Evolutionary conservation across 30 jellyfish, hydroid and myxozoan genomes (phyloP).

Genomic region (Turritopsis rubra): DNA sequence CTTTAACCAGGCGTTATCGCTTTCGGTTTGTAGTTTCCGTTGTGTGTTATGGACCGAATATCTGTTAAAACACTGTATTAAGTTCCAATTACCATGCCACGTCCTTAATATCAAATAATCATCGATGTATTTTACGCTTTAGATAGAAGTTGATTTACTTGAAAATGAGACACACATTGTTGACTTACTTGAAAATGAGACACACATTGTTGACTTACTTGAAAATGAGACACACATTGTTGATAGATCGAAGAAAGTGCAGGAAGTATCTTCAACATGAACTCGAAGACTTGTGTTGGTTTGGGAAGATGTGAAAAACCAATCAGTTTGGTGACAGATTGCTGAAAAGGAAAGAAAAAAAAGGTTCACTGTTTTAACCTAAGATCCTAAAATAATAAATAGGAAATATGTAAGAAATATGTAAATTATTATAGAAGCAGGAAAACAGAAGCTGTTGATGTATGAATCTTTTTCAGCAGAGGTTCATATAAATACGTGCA

Average conservation of each 20-base stretch:
- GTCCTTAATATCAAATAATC: too few relatives aligned
- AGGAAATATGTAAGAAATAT: background rate
- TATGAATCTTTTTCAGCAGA: too few relatives aligned
- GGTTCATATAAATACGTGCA: too few relatives aligned
- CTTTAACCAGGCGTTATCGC: too few relatives aligned
- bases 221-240: constrained; percentile 36
- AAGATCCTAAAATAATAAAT: background rate
- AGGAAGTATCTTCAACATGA: constrained; percentile 49
- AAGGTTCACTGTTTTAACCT: background rate
- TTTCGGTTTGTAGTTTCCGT: too few relatives aligned
- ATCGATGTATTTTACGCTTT: too few relatives aligned
- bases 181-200: background rate
- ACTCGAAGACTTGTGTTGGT: constrained; percentile 28
- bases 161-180: background rate
- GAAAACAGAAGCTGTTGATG: too few relatives aligned
- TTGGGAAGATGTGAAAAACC: constrained; percentile 60
- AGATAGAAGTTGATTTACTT: too few relatives aligned
- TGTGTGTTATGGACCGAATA: too few relatives aligned
- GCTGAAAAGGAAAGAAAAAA: constrained; percentile 30
- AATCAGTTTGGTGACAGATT: constrained; percentile 40
- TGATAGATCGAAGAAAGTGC: constrained; percentile 42
- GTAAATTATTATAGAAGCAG: too few relatives aligned
- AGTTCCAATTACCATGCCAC: too few relatives aligned
- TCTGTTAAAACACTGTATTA: too few relatives aligned
- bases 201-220: constrained; percentile 16